These are phyloP conservation scores for Scaptodrosophila lebanonensis DNA, from an alignment of 1,140 invertebrate species.

Conservation along the genomic window DNA sequence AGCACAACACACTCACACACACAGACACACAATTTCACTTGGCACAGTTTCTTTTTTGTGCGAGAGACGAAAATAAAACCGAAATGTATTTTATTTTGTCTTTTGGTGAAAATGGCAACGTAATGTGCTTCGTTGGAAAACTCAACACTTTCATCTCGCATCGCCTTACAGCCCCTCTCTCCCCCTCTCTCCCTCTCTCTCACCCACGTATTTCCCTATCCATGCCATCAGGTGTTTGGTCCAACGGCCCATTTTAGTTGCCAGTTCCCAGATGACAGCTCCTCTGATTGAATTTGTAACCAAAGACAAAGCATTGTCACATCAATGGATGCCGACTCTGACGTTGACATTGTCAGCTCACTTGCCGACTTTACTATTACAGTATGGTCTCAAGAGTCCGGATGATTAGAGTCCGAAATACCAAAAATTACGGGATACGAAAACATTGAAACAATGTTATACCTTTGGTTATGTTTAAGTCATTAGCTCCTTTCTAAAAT, in stretches of 20 bases:
- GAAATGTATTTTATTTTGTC: slow-evolving; percentile 37
- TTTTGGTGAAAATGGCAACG: too few relatives aligned
- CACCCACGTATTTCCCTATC: too few relatives aligned
- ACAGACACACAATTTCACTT: slow-evolving; percentile 6
- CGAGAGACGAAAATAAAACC: slow-evolving; percentile 42
- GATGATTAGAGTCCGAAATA: too few relatives aligned
- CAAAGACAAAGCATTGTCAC: slow-evolving; percentile 55
- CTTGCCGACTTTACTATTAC: too few relatives aligned
- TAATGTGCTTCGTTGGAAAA: slow-evolving; percentile 58
- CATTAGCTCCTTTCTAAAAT: too few relatives aligned
- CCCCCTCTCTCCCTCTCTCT: neutral
- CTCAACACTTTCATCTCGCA: slow-evolving; percentile 66
- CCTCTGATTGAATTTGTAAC: slow-evolving; percentile 69
- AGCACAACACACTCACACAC: slow-evolving; percentile 22
- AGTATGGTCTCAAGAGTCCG: too few relatives aligned
- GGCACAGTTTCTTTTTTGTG: slow-evolving; percentile 15
- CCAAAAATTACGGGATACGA: too few relatives aligned
- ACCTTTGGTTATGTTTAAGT: too few relatives aligned
- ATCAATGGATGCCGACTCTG: slow-evolving; percentile 38
- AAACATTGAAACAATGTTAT: too few relatives aligned
- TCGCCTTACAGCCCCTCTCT: slow-evolving; percentile 41
- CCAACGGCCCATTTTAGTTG: slow-evolving; percentile 9
- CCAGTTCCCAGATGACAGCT: slow-evolving; percentile 52
- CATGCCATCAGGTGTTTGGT: slow-evolving; percentile 1
- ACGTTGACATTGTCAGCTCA: too few relatives aligned